These are phyloP conservation scores for Allobates femoralis DNA, from an alignment of 2,797 vertebrate species.

Conservation along the genomic window DNA sequence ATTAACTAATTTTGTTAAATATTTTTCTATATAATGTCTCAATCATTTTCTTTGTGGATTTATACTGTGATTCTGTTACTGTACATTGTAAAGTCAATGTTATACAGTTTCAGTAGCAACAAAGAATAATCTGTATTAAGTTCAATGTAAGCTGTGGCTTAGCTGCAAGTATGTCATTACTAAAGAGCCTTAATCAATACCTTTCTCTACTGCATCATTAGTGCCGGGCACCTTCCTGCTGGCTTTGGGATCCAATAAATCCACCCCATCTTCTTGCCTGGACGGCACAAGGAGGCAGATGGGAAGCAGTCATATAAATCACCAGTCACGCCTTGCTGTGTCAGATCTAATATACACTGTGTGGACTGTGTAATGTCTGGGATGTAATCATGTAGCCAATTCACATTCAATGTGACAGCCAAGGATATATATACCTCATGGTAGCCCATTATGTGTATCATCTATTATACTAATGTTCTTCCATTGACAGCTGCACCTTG, in stretches of 20 bases:
- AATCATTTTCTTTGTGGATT: neutral
- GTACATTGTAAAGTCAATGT: neutral
- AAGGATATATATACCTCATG: conserved; percentile 28
- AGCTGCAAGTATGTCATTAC: neutral
- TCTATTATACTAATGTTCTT: conserved; percentile 59
- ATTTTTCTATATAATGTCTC: neutral
- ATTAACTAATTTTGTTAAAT: neutral
- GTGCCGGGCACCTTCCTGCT: neutral
- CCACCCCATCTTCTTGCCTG: neutral
- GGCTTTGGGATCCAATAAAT: conserved; percentile 13
- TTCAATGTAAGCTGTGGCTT: neutral
- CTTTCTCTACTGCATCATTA: conserved; percentile 6
- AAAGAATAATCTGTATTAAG: neutral
- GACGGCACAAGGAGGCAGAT: conserved; percentile 27
- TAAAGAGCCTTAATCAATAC: neutral
- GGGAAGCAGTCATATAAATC: conserved; percentile 42
- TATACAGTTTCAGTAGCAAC: neutral
- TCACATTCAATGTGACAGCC: conserved; percentile 53
- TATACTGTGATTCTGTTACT: neutral
- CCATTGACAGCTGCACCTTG: conserved; percentile 34
- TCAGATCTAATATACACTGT: conserved; percentile 55
- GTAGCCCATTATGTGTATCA: conserved; percentile 55
- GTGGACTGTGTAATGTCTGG: conserved; percentile 52
- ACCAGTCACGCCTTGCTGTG: conserved; percentile 44
- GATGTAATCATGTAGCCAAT: conserved; percentile 50